Evolutionary conservation across 2,113 vertebrate genomes (phyloP).

Genomic region (Mastomys natalensis): DNA sequence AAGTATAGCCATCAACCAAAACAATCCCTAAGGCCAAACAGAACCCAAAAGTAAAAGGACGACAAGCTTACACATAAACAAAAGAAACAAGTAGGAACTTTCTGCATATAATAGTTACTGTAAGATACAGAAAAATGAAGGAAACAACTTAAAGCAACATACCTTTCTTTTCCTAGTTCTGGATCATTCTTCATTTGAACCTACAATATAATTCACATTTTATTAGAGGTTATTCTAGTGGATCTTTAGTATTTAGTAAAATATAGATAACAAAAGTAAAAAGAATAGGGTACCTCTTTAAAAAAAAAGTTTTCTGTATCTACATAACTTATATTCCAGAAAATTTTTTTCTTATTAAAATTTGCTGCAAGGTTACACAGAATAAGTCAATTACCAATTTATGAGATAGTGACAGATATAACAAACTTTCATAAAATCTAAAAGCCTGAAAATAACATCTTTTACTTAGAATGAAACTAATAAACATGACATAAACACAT

Average conservation of each 20-base stretch:
- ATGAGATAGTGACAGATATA: slow-evolving; percentile 16
- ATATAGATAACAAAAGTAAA: slow-evolving; percentile 5
- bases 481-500: background rate
- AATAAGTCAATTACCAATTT: slow-evolving; percentile 16
- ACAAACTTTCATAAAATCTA: background rate
- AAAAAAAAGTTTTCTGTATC: background rate
- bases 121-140: slow-evolving; percentile 35
- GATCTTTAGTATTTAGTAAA: slow-evolving; percentile 64
- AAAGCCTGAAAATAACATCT: background rate
- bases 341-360: background rate
- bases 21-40: background rate
- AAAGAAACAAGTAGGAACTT: background rate
- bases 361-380: background rate
- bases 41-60: slow-evolving; percentile 6
- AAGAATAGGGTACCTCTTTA: background rate
- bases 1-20: background rate
- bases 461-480: slow-evolving; percentile 39
- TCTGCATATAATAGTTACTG: background rate
- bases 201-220: slow-evolving; percentile 81
- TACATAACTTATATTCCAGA: background rate
- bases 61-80: background rate
- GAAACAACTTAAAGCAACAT: slow-evolving; percentile 62
- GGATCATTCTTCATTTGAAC: slow-evolving; percentile 70
- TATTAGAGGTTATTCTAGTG: background rate
- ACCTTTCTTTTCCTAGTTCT: slow-evolving; percentile 83